These are phyloP conservation scores for Zaprionus vittiger DNA, from an alignment of 1,140 invertebrate species.

Conservation along the genomic window DNA sequence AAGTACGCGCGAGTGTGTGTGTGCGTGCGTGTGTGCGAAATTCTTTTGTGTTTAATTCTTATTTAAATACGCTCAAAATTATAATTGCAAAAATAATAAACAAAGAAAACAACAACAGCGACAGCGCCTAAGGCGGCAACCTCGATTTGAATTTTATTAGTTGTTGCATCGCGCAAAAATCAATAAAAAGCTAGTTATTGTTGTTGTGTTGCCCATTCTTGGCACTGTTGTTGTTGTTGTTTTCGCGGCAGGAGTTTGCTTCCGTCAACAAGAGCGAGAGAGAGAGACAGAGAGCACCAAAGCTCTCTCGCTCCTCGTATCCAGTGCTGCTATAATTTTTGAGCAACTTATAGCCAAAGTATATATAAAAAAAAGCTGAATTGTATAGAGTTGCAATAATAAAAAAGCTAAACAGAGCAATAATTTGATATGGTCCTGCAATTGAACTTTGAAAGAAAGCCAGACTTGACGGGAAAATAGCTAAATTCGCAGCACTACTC, in stretches of 20 bases:
- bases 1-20: constrained; percentile 47
- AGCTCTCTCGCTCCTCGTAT: constrained; percentile 23
- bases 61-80: constrained; percentile 52
- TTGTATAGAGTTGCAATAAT: too few relatives aligned
- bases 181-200: constrained; percentile 68
- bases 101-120: constrained; percentile 38
- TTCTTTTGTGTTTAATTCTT: constrained; percentile 69
- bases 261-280: constrained; percentile 65
- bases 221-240: constrained; percentile 34
- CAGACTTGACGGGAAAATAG: too few relatives aligned
- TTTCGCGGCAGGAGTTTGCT: constrained; percentile 51
- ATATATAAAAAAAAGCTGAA: too few relatives aligned
- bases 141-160: constrained; percentile 44
- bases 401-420: too few relatives aligned
- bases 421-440: too few relatives aligned
- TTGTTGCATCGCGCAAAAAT: constrained; percentile 66
- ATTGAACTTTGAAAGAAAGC: too few relatives aligned
- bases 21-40: constrained; percentile 61
- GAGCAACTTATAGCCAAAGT: too few relatives aligned
- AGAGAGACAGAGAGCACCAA: not conserved
- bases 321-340: too few relatives aligned
- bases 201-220: constrained; percentile 38
- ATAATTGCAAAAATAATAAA: constrained; percentile 58
- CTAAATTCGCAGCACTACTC: not conserved
- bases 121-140: constrained; percentile 27